Evolutionary conservation across 2,888 invertebrate genomes (phyloP).

Genomic region (Brachycybe producta): DNA sequence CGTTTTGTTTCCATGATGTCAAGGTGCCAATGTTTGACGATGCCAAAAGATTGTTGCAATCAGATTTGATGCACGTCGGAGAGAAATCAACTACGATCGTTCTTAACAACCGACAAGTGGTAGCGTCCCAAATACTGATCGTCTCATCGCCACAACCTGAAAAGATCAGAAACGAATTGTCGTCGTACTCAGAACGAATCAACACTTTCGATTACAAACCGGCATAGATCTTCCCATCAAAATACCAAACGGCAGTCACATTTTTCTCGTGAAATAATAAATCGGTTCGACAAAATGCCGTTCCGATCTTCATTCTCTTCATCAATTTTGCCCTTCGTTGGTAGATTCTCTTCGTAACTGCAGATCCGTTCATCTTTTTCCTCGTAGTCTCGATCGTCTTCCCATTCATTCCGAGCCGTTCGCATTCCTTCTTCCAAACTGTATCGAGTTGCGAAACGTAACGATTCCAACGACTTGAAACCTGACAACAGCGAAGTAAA

Average conservation of each 20-base stretch:
- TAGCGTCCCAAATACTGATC: background rate
- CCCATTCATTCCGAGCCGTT: background rate
- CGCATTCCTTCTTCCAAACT: background rate
- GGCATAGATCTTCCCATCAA: background rate
- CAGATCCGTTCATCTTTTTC: background rate
- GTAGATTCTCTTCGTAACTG: background rate
- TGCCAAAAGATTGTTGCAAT: background rate
- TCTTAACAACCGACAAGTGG: background rate
- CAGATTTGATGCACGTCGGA: background rate
- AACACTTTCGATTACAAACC: too few relatives aligned
- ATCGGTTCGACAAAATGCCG: background rate
- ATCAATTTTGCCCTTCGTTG: background rate
- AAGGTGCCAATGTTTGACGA: background rate
- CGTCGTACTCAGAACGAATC: too few relatives aligned
- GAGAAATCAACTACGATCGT: background rate
- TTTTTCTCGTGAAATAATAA: background rate
- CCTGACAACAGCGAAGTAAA: conserved; percentile 2
- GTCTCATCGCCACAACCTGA: background rate
- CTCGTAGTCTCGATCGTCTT: background rate
- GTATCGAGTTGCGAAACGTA: background rate
- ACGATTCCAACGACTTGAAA: conserved; percentile 1
- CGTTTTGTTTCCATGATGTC: too few relatives aligned
- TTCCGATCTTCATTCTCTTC: background rate
- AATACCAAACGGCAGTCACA: background rate
- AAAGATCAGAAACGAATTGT: background rate